phyloP scores from a whole-genome alignment of 1,140 invertebrate genomes.

The Galleria mellonella region DNA sequence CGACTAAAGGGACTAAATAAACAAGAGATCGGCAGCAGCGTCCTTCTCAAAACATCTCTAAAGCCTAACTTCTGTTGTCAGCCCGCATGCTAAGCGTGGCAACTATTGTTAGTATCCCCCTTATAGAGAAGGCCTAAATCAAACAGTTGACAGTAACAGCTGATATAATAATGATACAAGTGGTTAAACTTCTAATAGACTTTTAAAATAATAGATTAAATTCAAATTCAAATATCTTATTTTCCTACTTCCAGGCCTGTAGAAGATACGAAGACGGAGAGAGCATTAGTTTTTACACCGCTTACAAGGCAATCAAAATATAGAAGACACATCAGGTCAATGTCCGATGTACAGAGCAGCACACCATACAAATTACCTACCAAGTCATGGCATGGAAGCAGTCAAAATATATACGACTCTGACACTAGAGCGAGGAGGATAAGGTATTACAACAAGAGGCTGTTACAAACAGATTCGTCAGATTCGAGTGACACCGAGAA shows the following conservation, averaged over 20 bases:
- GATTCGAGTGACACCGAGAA: constrained; percentile 57
- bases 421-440: constrained; percentile 49
- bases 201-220: too few relatives aligned
- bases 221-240: background rate
- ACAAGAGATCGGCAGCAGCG: too few relatives aligned
- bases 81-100: too few relatives aligned
- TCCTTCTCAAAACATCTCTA: too few relatives aligned
- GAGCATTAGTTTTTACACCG: constrained; percentile 33
- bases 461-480: constrained; percentile 41
- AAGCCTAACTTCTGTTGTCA: too few relatives aligned
- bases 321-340: constrained; percentile 58
- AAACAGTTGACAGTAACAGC: too few relatives aligned
- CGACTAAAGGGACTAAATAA: too few relatives aligned
- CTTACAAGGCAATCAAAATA: constrained; percentile 57
- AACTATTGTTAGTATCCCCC: too few relatives aligned
- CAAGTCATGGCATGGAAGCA: constrained; percentile 41
- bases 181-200: too few relatives aligned
- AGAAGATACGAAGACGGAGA: constrained; percentile 39
- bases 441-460: constrained; percentile 28
- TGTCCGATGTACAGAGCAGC: constrained; percentile 65
- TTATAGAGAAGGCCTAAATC: too few relatives aligned
- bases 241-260: constrained; percentile 51
- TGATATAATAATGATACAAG: too few relatives aligned
- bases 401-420: constrained; percentile 54
- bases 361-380: constrained; percentile 51